Evolutionary conservation across 1,140 invertebrate species (phyloP).

Genomic region (Diachasma alloeum): DNA sequence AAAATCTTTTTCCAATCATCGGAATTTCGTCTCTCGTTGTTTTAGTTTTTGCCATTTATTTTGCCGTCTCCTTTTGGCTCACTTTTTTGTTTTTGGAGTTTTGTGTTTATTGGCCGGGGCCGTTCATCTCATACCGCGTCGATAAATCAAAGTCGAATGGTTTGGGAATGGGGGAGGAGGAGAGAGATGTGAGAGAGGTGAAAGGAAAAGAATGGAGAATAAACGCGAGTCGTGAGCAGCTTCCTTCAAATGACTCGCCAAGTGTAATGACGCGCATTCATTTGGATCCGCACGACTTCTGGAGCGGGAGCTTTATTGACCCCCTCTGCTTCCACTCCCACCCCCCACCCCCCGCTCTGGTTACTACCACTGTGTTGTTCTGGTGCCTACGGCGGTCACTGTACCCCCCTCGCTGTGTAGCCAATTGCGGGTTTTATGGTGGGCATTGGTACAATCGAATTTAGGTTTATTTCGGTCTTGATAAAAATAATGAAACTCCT

Average conservation of each 20-base stretch:
- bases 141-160: slow-evolving; percentile 28
- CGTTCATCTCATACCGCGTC: slow-evolving; percentile 25
- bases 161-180: neutral
- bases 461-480: slow-evolving; percentile 6
- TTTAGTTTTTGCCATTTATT: neutral
- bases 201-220: slow-evolving; percentile 16
- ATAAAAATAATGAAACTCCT: neutral
- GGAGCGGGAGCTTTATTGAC: slow-evolving; percentile 10
- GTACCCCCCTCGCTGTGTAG: neutral
- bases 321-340: neutral
- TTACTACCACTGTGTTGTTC: neutral
- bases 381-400: neutral
- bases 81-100: neutral
- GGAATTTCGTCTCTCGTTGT: neutral
- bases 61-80: neutral
- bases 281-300: slow-evolving; percentile 18
- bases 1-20: neutral
- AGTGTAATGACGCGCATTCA: slow-evolving; percentile 26
- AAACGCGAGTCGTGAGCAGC: slow-evolving; percentile 14
- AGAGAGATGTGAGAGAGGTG: neutral
- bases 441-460: slow-evolving; percentile 2
- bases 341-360: neutral
- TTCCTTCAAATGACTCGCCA: slow-evolving; percentile 29
- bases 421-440: neutral
- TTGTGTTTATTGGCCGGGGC: neutral